These are phyloP conservation scores for Labeo calbasu DNA, from an alignment of 2,797 vertebrate genomes.

Conservation along the genomic window DNA sequence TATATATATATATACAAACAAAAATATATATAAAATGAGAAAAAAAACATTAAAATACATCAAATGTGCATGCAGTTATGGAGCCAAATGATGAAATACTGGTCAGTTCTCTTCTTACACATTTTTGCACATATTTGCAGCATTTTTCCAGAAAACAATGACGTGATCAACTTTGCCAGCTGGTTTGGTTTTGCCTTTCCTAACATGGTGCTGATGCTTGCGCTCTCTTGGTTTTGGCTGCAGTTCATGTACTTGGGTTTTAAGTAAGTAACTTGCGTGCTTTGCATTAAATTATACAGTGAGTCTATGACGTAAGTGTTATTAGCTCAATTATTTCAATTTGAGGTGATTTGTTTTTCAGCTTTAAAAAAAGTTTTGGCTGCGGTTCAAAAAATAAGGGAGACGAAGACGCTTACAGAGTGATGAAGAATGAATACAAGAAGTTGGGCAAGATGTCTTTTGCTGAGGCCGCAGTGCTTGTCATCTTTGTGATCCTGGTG, in stretches of 20 bases:
- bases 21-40: too few relatives aligned
- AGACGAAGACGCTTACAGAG: slow-evolving; percentile 74
- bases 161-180: slow-evolving; percentile 90
- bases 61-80: neutral
- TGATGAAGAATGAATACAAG: slow-evolving; percentile 81
- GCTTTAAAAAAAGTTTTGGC: slow-evolving; percentile 87
- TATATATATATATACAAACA: neutral
- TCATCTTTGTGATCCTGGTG: slow-evolving; percentile 83
- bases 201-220: slow-evolving; percentile 83
- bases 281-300: neutral
- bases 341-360: slow-evolving; percentile 58
- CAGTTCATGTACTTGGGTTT: slow-evolving; percentile 86
- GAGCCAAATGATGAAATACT: neutral
- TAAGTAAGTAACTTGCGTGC: slow-evolving; percentile 80
- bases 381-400: slow-evolving; percentile 67
- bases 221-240: slow-evolving; percentile 87
- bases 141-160: slow-evolving; percentile 76
- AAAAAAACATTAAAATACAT: too few relatives aligned
- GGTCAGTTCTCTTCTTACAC: neutral
- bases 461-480: slow-evolving; percentile 80
- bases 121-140: slow-evolving; percentile 68
- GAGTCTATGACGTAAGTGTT: neutral
- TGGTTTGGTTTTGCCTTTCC: slow-evolving; percentile 94
- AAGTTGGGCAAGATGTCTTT: slow-evolving; percentile 85
- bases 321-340: neutral